Evolutionary conservation across 2,888 invertebrate species (phyloP), one percentile per base, ranked within the genome.

Genomic region (Cyclophora albipunctata): DNA sequence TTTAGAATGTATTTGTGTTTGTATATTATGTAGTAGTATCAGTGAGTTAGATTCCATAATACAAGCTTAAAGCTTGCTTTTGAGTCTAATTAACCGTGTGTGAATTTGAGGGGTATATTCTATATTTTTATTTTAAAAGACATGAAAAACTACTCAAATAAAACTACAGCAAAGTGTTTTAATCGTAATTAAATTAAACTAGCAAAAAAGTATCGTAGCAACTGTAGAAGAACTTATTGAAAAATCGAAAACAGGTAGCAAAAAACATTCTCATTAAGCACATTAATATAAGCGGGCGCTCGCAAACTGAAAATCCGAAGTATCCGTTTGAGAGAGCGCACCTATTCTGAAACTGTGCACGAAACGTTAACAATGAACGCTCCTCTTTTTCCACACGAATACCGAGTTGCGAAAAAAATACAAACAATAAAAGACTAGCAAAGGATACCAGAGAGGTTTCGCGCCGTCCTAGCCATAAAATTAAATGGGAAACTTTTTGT

Each of bases 401-500:
- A 64, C 70, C 65, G 72, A 71, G 74, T 70, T 70, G 74, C 66
- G 68, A 67, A 78, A 77, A 67, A 76, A 78, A 81, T 67, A 76
- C 73, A 76, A 80, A 81, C 75, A 79, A 81, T 78, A 79, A 80
- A 79, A 77, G 71, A 70, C 71, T 62, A 64, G 61, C 55, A 55
- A 61, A 67, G 66, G 64, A 73, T 67, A 62, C 66, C 65, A 61
- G 71, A 73, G 76, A 69, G 71, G 69, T 74, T 75, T 76, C 68
- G 67, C 67, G 63, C 75, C 75, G 68, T 75, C 75, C 78, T 70
- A 67, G 69, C 78, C 73, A 76, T 82, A 78, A 83, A 82, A 82
- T 81, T 80, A 80, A 83, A 83, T 75, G 71, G 73, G 66, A 64
- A 67, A 71, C 62, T 72, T 75, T 73, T 69, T 67, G 62, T 51